A percentile compares a stretch with the other conserved stretches of the same genome.
Evolutionary conservation across 2,888 invertebrate genomes (phyloP).

Genomic region (Cenopis cana): DNA sequence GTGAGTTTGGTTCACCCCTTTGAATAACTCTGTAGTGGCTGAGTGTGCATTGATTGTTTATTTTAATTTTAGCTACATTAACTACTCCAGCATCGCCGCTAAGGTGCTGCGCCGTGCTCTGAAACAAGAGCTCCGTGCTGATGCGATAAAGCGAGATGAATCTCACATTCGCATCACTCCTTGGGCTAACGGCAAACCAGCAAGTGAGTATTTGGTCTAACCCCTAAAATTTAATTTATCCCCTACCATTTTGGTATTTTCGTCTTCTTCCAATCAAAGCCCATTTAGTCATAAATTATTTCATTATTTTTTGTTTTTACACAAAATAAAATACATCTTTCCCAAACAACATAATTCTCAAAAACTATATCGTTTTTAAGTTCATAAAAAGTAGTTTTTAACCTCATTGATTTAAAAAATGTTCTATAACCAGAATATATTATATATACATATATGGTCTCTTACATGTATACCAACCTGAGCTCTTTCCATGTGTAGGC

Average conservation of each 20-base stretch:
- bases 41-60: constrained; percentile 5
- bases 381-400: too few species aligned
- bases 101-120: constrained; percentile 91
- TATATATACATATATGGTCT: neutral
- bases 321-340: too few species aligned
- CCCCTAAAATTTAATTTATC: neutral
- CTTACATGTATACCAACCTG: neutral
- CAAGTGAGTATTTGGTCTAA: constrained; percentile 86
- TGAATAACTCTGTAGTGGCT: neutral
- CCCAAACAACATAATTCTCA: too few species aligned
- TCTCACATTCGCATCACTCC: constrained; percentile 92
- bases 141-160: constrained; percentile 91
- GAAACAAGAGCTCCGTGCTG: constrained; percentile 89
- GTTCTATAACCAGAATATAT: too few species aligned
- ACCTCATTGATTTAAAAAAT: too few species aligned
- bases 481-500: neutral
- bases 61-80: constrained; percentile 91
- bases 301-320: neutral
- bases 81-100: constrained; percentile 97
- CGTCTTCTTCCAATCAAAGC: neutral
- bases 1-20: constrained; percentile 80
- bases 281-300: too few species aligned
- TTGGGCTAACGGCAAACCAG: constrained; percentile 95
- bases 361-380: too few species aligned
- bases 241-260: neutral